phyloP scores from a whole-genome alignment of 2,797 vertebrate species.

The Coracias cyanogaster region DNA sequence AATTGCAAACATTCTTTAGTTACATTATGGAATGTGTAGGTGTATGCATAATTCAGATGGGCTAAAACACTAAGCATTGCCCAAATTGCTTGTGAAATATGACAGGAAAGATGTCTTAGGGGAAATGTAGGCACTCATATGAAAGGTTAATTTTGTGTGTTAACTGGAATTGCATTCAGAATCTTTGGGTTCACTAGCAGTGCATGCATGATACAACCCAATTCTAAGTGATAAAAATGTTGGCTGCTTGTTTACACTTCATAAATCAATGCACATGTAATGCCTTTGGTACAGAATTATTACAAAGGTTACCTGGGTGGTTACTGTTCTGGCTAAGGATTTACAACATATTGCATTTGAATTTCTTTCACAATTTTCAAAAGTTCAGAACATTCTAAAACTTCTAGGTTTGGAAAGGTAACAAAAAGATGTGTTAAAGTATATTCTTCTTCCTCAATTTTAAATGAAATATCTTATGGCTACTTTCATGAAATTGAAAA shows the following conservation, averaged over 20 bases:
- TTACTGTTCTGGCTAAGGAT: neutral
- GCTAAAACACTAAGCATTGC: constrained; percentile 52
- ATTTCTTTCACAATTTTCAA: neutral
- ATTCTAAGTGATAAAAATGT: neutral
- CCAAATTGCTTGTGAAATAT: constrained; percentile 57
- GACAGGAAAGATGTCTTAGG: constrained; percentile 35
- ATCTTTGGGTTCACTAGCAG: constrained; percentile 9
- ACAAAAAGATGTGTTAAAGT: neutral
- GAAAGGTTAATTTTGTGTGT: constrained; percentile 52
- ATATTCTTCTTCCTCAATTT: neutral
- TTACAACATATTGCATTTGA: neutral
- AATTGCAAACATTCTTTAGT: constrained; percentile 47
- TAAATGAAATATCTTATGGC: neutral
- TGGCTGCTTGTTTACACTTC: neutral
- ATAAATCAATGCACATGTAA: neutral
- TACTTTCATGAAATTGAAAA: neutral
- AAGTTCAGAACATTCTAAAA: neutral
- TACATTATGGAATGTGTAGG: constrained; percentile 60
- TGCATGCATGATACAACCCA: neutral
- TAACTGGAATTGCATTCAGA: constrained; percentile 32
- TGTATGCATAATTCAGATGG: constrained; percentile 57
- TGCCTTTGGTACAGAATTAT: neutral
- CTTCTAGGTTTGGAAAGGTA: neutral
- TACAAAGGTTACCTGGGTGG: neutral
- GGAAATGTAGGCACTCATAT: constrained; percentile 4